These are phyloP conservation scores for Strix aluco DNA, from an alignment of 2,113 vertebrate species.

Conservation along the genomic window DNA sequence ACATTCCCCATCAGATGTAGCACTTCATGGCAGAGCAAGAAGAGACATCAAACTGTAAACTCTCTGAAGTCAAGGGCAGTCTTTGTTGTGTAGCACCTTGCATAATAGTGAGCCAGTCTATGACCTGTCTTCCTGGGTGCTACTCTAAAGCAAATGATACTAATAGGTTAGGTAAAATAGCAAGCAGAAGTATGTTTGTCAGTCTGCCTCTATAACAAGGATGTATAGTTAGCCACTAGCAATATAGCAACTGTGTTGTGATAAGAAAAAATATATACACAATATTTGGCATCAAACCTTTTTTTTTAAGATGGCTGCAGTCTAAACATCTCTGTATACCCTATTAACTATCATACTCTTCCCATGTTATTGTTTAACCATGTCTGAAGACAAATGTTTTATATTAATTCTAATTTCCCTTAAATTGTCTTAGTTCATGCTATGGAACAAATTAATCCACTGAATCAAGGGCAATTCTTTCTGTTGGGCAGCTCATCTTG, in stretches of 20 bases:
- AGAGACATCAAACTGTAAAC: not conserved
- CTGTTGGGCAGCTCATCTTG: conserved; percentile 21
- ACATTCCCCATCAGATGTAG: not conserved
- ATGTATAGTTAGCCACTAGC: not conserved
- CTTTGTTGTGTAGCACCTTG: not conserved
- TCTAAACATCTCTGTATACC: not conserved
- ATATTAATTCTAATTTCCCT: conserved; percentile 63
- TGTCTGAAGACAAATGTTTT: conserved; percentile 59
- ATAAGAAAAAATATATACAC: not conserved
- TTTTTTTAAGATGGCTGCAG: not conserved
- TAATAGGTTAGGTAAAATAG: not conserved
- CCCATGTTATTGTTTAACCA: not conserved
- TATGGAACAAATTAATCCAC: conserved; percentile 45
- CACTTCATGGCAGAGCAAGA: not conserved
- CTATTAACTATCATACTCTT: not conserved
- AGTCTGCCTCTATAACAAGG: not conserved
- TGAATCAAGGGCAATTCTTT: conserved; percentile 50
- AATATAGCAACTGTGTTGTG: not conserved
- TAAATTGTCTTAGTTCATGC: conserved; percentile 67
- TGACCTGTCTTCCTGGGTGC: not conserved
- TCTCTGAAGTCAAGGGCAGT: not conserved
- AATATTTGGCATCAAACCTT: not conserved
- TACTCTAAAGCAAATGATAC: not conserved
- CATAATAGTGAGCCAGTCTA: not conserved
- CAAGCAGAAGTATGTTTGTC: not conserved